A percentile compares a stretch with the other conserved stretches of the same genome.
Evolutionary conservation across 2,113 vertebrate genomes (phyloP).

Genomic region (Halcyon senegalensis): DNA sequence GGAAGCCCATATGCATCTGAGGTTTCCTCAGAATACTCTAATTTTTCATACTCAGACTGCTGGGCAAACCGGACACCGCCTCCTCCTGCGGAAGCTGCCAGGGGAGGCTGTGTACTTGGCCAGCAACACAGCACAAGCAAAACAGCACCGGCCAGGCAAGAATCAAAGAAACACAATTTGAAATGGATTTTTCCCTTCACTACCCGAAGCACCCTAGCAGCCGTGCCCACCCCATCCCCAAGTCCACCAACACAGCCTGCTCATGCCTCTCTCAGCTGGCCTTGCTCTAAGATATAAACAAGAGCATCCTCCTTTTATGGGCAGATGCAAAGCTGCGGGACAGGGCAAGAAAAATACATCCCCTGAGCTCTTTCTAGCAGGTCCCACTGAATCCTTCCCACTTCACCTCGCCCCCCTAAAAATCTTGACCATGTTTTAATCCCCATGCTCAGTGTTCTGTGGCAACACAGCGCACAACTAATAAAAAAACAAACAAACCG

Average conservation of each 20-base stretch:
- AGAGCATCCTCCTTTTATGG: background rate
- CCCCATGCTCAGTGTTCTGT: background rate
- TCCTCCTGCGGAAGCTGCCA: background rate
- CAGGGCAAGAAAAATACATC: background rate
- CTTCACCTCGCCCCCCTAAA: background rate
- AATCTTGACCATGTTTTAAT: background rate
- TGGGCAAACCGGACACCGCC: background rate
- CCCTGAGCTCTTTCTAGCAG: background rate
- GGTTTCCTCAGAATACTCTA: background rate
- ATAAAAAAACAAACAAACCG: background rate
- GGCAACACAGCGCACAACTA: background rate
- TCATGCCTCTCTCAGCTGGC: background rate
- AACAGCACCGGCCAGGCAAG: rapidly evolving
- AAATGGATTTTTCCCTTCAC: background rate
- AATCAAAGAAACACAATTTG: background rate
- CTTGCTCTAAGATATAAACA: background rate
- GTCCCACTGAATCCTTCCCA: background rate
- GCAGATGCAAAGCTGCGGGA: background rate
- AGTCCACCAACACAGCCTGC: rapidly evolving
- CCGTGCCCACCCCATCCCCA: background rate
- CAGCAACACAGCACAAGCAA: background rate
- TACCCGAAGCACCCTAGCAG: background rate
- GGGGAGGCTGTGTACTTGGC: background rate
- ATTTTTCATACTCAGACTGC: background rate
- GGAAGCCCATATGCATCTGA: background rate